Base-by-base conservation (phyloP, 2,888 invertebrate genomes). In the Loripinus fragilis region DNA sequence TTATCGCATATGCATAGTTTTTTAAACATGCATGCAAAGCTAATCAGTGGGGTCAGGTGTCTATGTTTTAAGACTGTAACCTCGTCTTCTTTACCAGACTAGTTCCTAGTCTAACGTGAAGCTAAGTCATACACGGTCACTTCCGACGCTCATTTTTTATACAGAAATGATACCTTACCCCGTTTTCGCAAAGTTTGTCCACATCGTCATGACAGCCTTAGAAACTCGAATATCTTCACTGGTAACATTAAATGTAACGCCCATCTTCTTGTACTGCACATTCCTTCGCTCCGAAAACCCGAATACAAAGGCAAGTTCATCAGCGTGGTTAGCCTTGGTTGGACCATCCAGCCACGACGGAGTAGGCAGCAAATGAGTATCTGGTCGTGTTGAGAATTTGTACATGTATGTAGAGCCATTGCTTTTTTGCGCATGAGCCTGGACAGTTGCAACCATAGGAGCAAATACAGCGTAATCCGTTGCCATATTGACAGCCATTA, bases 161-260 rank as follows among this genome's bases (percentile, higher is more conserved):
- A n/a, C n/a, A n/a, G n/a, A n/a, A n/a, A n/a, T n/a, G n/a, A n/a
- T n/a, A 20, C 12, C 55, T 55, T 55, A 55, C 55, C 55, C 55
- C 28, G 55, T 28, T 55, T 55, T 55, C 2, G 55, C 55, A 28
- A 55, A 55, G n/a, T n/a, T n/a, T n/a, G n/a, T n/a, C n/a, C n/a
- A n/a, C n/a, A n/a, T n/a, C n/a, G n/a, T n/a, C n/a, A 55, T 55
- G 5, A 55, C 55, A 8, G 20, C 23, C 30, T 55, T 55, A 2
- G 55, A 55, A 28, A 7, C 20, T 7, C 5, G 25, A 12, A 3
- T 55, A 25, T 55, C 55, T 20, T 55, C 8, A 28, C 8, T 28
- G 30, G 55, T 55, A 10, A 55, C 55, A 55, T 55, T 55, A 17
- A 28, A 55, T 12, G 15, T 28, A 25, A 25, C 28, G 10, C 28